Evolutionary conservation across 1,140 invertebrate species (phyloP), one percentile per base, ranked within the genome.

Genomic region (Drosophila nasuta): DNA sequence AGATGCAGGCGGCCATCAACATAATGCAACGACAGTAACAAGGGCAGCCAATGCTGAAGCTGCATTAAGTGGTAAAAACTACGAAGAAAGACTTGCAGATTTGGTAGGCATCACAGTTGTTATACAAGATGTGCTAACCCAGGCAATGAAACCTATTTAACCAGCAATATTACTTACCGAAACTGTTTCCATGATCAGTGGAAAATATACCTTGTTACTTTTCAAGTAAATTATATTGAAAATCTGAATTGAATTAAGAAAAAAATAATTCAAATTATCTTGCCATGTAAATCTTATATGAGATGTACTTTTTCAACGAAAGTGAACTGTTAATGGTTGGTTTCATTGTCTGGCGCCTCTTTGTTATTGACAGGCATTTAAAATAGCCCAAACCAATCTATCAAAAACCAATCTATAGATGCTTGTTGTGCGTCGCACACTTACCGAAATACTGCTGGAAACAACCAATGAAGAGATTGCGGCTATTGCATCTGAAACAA

Each of bases 391-490:
- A 25, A 82, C 52, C 64, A 81, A 77, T 77, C 60, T 71, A 72
- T 83, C 48, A 81, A 66, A 70, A 49, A 70, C 58, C 76, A 78
- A 77, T 85, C 75, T 73, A 54, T 91, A 98, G 97, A 98, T 98
- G 96, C 92, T 97, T 88, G 96, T 95, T 92, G 96, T 99, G 17
- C 95, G 97, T 75, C 94, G 96, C 63, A 96, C 96, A 71, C 93
- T 99, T 92, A 99, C 98, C 46, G 97, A 98, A 94, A 96, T 99
- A 82, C 94, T 99, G 57, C 94, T 99, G 64, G 97, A 98, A 89
- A 98, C 98, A 77, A 99, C 98, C 10, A 97, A 96, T 88, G 95
- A 96, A 92, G 97, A 98, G 94, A 98, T 99, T 91, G 92, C 95
- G 78, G 93, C 93, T 75, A 95, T 98, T 81, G 97, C 96, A 92